A percentile compares a stretch with the other conserved stretches of the same genome.
phyloP scores from a whole-genome alignment of 2,113 vertebrate genomes.

The Pontoporia blainvillei region DNA sequence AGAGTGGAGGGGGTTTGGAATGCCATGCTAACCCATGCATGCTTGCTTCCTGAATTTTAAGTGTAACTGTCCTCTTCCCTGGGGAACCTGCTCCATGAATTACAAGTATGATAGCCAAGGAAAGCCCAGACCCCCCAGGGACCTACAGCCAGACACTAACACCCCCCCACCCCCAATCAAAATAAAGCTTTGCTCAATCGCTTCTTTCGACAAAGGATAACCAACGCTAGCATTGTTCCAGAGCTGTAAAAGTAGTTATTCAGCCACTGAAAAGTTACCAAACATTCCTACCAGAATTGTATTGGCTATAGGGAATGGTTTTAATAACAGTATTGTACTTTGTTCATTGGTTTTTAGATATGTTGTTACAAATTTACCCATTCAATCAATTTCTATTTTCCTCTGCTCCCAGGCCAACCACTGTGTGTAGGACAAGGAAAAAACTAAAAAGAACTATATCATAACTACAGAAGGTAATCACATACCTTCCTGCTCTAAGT shows the following conservation, averaged over 20 bases:
- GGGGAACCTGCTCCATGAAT: not conserved
- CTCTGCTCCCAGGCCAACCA: not conserved
- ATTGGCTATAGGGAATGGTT: not conserved
- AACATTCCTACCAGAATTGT: not conserved
- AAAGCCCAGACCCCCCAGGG: not conserved
- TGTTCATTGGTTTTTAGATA: slow-evolving; percentile 11
- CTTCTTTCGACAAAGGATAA: not conserved
- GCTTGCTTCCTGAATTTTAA: not conserved
- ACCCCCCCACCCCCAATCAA: not conserved
- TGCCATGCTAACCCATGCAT: not conserved
- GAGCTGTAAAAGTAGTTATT: not conserved
- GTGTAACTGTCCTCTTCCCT: not conserved
- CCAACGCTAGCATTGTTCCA: not conserved
- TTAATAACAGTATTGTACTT: not conserved
- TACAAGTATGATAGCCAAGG: not conserved
- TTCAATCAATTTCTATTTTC: not conserved
- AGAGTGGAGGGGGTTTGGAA: not conserved
- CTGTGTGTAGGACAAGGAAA: not conserved
- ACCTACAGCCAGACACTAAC: not conserved
- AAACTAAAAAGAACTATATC: not conserved
- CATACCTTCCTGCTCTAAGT: not conserved
- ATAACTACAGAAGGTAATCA: not conserved
- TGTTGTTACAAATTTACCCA: not conserved
- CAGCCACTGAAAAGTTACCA: not conserved
- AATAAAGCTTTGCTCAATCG: not conserved